phyloP scores from a whole-genome alignment of 2,113 vertebrate species.

The Empidonax traillii region DNA sequence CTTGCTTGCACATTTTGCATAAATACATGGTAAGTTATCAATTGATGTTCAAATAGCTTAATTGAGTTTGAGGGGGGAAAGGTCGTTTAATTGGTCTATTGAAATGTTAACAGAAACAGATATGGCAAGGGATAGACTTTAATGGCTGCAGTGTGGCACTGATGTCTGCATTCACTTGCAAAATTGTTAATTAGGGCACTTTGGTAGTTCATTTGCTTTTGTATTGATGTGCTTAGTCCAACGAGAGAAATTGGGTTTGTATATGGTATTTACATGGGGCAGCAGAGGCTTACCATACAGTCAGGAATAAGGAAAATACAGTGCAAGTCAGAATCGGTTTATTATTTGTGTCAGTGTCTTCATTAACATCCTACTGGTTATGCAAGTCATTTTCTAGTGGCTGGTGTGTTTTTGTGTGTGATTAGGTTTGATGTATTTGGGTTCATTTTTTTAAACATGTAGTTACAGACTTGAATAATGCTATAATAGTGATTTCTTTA shows the following conservation, averaged over 20 bases:
- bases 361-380: neutral
- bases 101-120: constrained; percentile 94
- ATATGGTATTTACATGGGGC: constrained; percentile 55
- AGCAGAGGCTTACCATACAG: constrained; percentile 21
- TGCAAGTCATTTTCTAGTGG: neutral
- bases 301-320: constrained; percentile 4
- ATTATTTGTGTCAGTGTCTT: constrained; percentile 3
- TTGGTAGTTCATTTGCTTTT: constrained; percentile 91
- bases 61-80: constrained; percentile 85
- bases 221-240: constrained; percentile 86
- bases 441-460: neutral
- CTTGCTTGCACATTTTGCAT: constrained; percentile 71
- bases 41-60: constrained; percentile 83
- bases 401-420: neutral
- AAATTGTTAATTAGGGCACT: constrained; percentile 90
- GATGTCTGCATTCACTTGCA: constrained; percentile 95
- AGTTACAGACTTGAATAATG: neutral
- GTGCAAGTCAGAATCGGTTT: neutral
- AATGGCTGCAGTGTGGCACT: constrained; percentile 85
- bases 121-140: constrained; percentile 87
- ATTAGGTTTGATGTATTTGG: neutral
- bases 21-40: constrained; percentile 83
- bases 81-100: constrained; percentile 95
- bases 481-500: neutral
- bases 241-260: constrained; percentile 82